Conservation (phyloP, 2,113 vertebrate species). For the Probosciger aterrimus region DNA sequence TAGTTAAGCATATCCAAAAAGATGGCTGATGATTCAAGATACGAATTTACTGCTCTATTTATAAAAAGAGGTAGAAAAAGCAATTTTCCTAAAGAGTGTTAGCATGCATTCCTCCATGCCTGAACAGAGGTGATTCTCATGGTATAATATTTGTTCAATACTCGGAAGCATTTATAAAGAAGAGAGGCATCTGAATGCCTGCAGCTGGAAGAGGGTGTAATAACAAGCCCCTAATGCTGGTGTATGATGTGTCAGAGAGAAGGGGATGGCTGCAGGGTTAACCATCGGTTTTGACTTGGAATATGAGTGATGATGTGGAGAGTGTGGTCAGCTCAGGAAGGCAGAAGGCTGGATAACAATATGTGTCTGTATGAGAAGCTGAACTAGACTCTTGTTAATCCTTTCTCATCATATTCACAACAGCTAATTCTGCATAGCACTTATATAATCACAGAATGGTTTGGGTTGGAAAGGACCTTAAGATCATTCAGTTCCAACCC, state of each 20-base stretch:
- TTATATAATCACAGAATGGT: background rate
- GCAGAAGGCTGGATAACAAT: background rate
- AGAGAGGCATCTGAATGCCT: rapidly evolving
- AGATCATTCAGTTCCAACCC: background rate
- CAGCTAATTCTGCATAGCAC: background rate
- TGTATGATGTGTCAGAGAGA: background rate
- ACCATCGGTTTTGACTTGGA: background rate
- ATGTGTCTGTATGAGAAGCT: background rate
- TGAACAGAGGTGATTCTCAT: background rate
- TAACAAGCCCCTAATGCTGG: background rate
- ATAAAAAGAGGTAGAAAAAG: background rate
- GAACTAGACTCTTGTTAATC: background rate
- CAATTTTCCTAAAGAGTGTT: background rate
- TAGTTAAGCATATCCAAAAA: background rate
- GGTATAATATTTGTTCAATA: background rate
- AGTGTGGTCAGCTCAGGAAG: background rate
- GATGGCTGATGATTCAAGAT: background rate
- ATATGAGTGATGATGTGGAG: background rate
- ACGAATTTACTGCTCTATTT: background rate
- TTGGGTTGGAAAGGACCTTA: background rate
- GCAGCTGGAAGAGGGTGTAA: background rate
- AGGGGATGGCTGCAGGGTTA: background rate
- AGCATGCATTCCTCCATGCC: background rate
- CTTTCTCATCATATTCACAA: background rate
- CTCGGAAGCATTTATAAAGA: background rate